These are phyloP conservation scores for Polyergus mexicanus DNA, from an alignment of 1,140 invertebrate species.

Conservation along the genomic window DNA sequence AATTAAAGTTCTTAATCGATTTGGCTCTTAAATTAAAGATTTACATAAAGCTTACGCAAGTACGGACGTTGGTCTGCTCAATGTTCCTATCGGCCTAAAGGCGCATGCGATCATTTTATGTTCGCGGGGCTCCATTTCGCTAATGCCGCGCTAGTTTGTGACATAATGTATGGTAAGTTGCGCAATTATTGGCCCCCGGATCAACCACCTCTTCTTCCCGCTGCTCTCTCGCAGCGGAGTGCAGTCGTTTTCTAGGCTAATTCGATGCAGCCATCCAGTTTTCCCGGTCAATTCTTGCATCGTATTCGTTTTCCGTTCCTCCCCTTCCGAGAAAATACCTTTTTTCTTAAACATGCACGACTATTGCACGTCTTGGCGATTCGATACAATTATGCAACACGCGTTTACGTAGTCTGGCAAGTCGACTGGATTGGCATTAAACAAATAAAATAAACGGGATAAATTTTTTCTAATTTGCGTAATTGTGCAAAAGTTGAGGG, in stretches of 20 bases:
- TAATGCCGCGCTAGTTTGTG: constrained; percentile 55
- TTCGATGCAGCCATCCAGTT: constrained; percentile 62
- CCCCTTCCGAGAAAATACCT: background rate
- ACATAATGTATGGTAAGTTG: constrained; percentile 57
- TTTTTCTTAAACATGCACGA: background rate
- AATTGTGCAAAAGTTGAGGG: background rate
- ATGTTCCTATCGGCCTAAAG: constrained; percentile 49
- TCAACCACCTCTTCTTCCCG: constrained; percentile 48
- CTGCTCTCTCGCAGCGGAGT: constrained; percentile 3
- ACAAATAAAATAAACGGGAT: background rate
- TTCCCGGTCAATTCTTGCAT: constrained; percentile 55
- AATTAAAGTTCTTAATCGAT: constrained; percentile 16
- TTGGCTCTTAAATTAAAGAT: constrained; percentile 52
- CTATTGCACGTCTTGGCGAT: background rate
- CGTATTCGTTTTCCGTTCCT: constrained; percentile 23
- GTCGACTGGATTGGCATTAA: background rate
- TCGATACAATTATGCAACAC: background rate
- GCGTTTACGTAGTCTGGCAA: background rate
- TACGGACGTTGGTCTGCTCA: background rate
- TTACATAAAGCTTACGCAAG: constrained; percentile 57
- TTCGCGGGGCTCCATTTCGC: constrained; percentile 47
- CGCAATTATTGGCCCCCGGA: constrained; percentile 64
- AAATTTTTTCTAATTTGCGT: background rate
- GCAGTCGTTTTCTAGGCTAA: constrained; percentile 53
- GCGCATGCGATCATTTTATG: constrained; percentile 38